Percentiles rank a stretch among this genome's conserved stretches.
These are phyloP conservation scores for Nothobranchius furzeri DNA, from an alignment of 2,113 vertebrate species.

Conservation along the genomic window DNA sequence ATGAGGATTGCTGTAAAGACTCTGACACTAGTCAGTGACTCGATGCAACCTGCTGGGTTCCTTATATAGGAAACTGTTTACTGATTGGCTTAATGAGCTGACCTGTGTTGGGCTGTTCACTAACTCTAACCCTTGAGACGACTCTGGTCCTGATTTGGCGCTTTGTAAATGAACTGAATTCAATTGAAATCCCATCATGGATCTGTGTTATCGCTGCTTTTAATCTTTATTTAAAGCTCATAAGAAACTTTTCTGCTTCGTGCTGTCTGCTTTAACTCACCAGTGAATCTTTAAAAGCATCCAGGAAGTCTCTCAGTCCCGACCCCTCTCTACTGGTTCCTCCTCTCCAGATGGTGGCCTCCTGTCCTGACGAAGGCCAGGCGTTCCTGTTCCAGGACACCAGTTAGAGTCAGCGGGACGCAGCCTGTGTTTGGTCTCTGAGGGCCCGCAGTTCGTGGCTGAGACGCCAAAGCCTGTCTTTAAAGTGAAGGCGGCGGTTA, in stretches of 20 bases:
- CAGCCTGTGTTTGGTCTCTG: slow-evolving; percentile 57
- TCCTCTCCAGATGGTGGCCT: slow-evolving; percentile 8
- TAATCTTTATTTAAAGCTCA: slow-evolving; percentile 11
- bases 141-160: no score
- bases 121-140: no score
- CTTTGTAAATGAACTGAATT: no score
- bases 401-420: slow-evolving; percentile 35
- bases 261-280: slow-evolving; percentile 23
- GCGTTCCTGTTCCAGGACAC: slow-evolving; percentile 6
- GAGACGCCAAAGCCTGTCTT: slow-evolving; percentile 61
- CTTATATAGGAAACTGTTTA: no score
- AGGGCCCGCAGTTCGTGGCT: slow-evolving; percentile 46
- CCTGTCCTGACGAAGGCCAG: slow-evolving; percentile 54
- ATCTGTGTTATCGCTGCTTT: slow-evolving; percentile 28
- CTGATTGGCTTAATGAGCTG: no score
- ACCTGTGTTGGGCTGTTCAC: no score
- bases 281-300: slow-evolving; percentile 22
- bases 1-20: no score
- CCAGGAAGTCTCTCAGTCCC: slow-evolving; percentile 12
- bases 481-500: slow-evolving; percentile 27
- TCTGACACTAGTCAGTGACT: no score
- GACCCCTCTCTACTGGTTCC: slow-evolving; percentile 20
- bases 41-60: no score
- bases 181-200: neutral
- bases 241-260: slow-evolving; percentile 22